These are phyloP conservation scores for Pseudococcus longispinus DNA, from an alignment of 2,888 invertebrate species.

Conservation along the genomic window DNA sequence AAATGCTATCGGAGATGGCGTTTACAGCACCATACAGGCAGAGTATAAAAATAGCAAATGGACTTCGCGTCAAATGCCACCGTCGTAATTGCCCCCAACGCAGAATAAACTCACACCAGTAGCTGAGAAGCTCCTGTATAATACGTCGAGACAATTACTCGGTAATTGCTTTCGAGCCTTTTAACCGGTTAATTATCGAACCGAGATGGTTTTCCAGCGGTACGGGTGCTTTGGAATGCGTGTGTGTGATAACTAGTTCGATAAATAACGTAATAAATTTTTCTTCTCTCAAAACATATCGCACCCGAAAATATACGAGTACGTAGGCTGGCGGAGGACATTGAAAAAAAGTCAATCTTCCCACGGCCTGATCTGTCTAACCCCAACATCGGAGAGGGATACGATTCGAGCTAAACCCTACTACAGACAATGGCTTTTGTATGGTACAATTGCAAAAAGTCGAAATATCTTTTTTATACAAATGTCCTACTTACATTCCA, in stretches of 20 bases:
- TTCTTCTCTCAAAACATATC: background rate
- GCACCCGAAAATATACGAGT: background rate
- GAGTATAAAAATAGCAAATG: background rate
- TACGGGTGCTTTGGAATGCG: background rate
- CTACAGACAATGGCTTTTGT: conserved; percentile 16
- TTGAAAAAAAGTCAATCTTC: conserved; percentile 18
- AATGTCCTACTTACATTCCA: conserved; percentile 26
- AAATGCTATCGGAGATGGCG: background rate
- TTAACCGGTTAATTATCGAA: conserved; percentile 11
- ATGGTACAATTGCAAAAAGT: background rate
- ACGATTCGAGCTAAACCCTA: background rate
- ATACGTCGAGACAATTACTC: background rate
- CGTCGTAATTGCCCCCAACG: background rate
- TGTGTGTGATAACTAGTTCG: background rate
- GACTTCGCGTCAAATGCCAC: background rate
- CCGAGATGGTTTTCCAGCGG: background rate
- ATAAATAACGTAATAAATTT: background rate
- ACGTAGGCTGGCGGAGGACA: background rate
- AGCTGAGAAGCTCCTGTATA: background rate
- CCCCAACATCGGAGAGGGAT: background rate
- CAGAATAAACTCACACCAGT: background rate
- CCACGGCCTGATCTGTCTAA: background rate
- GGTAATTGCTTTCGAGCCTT: background rate
- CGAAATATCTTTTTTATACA: conserved; percentile 26
- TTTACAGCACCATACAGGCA: background rate